Evolutionary conservation across 1,140 invertebrate species (phyloP), one percentile per base, ranked within the genome.

Genomic region (Melitaea cinxia): DNA sequence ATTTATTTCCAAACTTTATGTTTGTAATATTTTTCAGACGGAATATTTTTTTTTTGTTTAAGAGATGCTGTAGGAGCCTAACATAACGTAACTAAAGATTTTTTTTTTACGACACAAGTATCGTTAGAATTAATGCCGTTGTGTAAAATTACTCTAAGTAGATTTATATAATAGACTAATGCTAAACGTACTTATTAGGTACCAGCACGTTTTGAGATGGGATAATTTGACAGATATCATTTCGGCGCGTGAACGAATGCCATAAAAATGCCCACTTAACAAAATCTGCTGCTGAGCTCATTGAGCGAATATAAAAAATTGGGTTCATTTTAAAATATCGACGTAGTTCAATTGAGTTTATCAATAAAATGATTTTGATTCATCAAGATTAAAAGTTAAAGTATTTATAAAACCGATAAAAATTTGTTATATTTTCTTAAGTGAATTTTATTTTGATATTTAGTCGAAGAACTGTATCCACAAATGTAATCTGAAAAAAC

Each of bases 171-270:
- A 42, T 15, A 7, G 37, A 17, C n/a, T 42, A 7, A 17, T 42
- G 15, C 9, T 12, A 42, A 4, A 12, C 42, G 10, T 10, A 23
- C 42, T 24, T n/a, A n/a, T n/a, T n/a, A n/a, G n/a, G 14, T 39
- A 17, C 37, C 54, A 33, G 4, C 42, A 4, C 28, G 15, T 26
- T 56, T 68, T 68, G 60, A 68, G 56, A 53, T 47, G 66, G 66
- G 66, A 68, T 68, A 68, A 68, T 63, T 59, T 68, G 66, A 68
- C 60, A 55, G 59, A 28, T 39, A 35, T 61, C 50, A 30, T 45
- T 33, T 42, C 35, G 14, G 49, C 14, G 0, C 37, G 33, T 61
- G 14, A 53, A 21, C 37, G 50, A 14, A 28, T 54, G 59, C 50
- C 59, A 61, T n/a, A 28, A 61, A 61, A 35, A 61, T 42, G n/a